A percentile compares a stretch with the other conserved stretches of the same genome.
Conservation (phyloP, 2,888 invertebrate genomes). For the Griposia aprilina region DNA sequence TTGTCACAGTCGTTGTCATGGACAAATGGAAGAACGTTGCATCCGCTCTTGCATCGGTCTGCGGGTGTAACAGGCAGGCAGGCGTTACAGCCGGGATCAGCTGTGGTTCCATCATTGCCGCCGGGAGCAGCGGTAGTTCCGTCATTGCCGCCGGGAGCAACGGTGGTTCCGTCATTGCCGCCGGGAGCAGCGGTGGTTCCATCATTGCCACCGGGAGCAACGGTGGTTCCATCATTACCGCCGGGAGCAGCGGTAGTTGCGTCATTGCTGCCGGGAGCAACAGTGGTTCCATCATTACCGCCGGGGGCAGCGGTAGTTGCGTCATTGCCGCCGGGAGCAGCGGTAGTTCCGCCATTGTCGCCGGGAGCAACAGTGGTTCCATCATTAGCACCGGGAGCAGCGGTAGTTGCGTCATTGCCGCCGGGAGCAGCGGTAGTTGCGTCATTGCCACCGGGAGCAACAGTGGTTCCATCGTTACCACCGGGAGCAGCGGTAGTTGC, state of each 20-base stretch:
- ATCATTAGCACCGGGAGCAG: rapidly evolving
- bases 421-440: not conserved
- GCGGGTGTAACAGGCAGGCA: slow-evolving; percentile 8
- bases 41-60: slow-evolving; percentile 73
- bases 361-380: not conserved
- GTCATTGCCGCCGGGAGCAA: not conserved
- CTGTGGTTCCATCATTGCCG: not conserved
- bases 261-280: not conserved
- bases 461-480: not conserved
- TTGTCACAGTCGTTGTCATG: slow-evolving; percentile 83
- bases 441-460: not conserved
- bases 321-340: not conserved
- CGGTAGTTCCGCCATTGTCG: not conserved
- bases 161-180: not conserved
- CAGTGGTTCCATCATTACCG: not conserved
- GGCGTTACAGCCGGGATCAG: not conserved
- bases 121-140: not conserved
- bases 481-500: not conserved
- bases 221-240: not conserved
- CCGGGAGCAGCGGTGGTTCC: not conserved
- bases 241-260: not conserved
- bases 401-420: not conserved
- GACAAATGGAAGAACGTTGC: slow-evolving; percentile 82
- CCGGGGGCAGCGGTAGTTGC: not conserved
- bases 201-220: not conserved